phyloP scores from a whole-genome alignment of 1,140 invertebrate genomes.

The Drosophila orosa region DNA sequence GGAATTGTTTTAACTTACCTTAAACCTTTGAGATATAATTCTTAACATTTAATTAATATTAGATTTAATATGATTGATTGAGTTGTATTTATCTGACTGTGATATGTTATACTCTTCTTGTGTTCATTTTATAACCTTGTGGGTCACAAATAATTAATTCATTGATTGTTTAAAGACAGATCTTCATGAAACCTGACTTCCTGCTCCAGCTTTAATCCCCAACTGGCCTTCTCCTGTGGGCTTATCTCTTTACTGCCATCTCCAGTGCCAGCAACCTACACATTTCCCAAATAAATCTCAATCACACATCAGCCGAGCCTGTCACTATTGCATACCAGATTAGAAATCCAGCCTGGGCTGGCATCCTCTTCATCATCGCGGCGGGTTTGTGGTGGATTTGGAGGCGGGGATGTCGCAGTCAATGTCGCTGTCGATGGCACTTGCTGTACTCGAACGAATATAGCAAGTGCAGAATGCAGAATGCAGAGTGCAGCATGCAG shows the following conservation, averaged over 20 bases:
- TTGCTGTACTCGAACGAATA: constrained; percentile 54
- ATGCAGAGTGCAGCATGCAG: constrained; percentile 10
- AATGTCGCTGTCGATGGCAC: constrained; percentile 63
- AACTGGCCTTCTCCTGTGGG: not conserved
- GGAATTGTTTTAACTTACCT: not conserved
- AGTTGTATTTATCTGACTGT: too few relatives aligned
- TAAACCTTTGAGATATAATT: too few relatives aligned
- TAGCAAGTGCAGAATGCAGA: constrained; percentile 48
- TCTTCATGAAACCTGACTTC: not conserved
- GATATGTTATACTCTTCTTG: too few relatives aligned
- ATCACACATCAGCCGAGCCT: constrained; percentile 56
- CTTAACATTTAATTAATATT: too few relatives aligned
- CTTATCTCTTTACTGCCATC: constrained; percentile 8
- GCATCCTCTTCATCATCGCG: constrained; percentile 31
- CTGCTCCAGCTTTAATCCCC: not conserved
- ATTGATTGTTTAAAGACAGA: not conserved
- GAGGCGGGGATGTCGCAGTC: constrained; percentile 46
- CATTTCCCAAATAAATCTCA: constrained; percentile 67
- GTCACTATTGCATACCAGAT: constrained; percentile 60
- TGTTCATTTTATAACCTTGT: not conserved
- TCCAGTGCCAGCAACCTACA: constrained; percentile 34
- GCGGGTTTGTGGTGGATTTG: constrained; percentile 11
- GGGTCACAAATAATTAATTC: not conserved
- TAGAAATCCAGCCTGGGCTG: constrained; percentile 52
- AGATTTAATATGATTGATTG: too few relatives aligned